A percentile compares a stretch with the other conserved stretches of the same genome.
phyloP scores from a whole-genome alignment of 2,113 vertebrate species.

The Neolamprologus devosi region DNA sequence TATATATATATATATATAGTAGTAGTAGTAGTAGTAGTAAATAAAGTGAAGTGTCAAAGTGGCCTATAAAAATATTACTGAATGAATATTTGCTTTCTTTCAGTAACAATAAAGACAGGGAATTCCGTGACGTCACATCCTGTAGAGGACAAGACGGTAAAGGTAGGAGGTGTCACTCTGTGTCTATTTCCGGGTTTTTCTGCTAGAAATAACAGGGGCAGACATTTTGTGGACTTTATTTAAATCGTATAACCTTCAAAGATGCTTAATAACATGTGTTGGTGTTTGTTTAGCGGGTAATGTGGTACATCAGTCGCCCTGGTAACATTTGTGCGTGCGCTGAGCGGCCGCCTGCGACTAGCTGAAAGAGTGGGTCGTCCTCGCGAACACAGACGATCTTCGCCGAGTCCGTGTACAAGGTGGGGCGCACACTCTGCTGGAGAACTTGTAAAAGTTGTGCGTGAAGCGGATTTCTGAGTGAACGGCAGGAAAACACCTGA shows the following conservation, averaged over 20 bases:
- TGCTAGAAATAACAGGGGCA: no score
- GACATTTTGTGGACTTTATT: not conserved
- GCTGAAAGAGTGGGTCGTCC: not conserved
- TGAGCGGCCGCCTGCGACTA: not conserved
- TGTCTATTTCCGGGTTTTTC: not conserved
- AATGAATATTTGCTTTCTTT: not conserved
- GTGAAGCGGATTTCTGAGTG: not conserved
- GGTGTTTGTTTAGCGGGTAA: not conserved
- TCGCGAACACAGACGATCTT: not conserved
- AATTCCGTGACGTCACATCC: conserved; percentile 57
- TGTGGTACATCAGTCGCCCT: not conserved
- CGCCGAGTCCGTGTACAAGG: not conserved
- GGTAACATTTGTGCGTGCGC: not conserved
- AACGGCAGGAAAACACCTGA: not conserved
- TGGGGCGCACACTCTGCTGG: conserved; percentile 22
- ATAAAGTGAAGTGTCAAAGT: not conserved
- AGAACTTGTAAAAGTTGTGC: conserved; percentile 28
- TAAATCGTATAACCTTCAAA: fast-evolving
- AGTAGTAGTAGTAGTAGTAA: not conserved
- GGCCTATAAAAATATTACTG: not conserved
- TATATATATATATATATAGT: no score
- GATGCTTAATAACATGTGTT: no score
- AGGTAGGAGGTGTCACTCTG: conserved; percentile 3
- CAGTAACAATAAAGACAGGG: not conserved
- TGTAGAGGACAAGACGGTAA: not conserved